Evolutionary conservation across 1,140 invertebrate genomes (phyloP), one percentile per base, ranked within the genome.

Genomic region (Drosophila azteca): DNA sequence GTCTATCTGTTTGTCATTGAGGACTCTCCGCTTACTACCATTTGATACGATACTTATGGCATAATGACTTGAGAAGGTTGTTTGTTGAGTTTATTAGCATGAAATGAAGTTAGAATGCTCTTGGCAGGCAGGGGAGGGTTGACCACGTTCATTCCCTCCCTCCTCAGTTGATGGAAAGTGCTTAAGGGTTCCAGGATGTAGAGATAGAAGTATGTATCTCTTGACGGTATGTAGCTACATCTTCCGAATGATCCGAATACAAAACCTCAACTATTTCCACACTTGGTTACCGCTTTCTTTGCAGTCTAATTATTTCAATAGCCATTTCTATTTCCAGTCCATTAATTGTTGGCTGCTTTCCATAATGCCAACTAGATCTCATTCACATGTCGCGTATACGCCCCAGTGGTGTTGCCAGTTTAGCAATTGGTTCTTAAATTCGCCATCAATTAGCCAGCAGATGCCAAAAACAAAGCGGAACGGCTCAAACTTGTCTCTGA

Each of bases 41-140:
- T 57, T 20, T 57, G 66, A 69, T 69, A 69, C 26, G 53, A 49
- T 26, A 26, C 43, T 57, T 35, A 55, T 49, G 66, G 35, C 22
- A 66, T 22, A 46, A 54, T 4, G 35, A 41, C 43, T 58, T 50
- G 48, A 74, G 43, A 44, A 68, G 57, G 54, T 35, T 71, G 35
- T 51, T 24, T 24, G 22, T 50, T 50, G 13, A 72, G 73, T 77
- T 77, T 67, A 81, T 77, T 78, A 78, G 70, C 54, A 71, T 55
- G 53, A 48, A 17, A 46, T 17, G 41, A 35, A 39, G 20, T 11
- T 51, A 35, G 46, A 13, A 29, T 53, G 41, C 41, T 50, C 52
- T 67, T 22, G 17, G 51, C 39, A 13, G 31, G 31, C 17, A 20
- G 17, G 1, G 17, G 17, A 20, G 0, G 17, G 17, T 20, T 20